These are phyloP conservation scores for Phyllostomus discolor DNA, from an alignment of 2,113 vertebrate species.

Conservation along the genomic window DNA sequence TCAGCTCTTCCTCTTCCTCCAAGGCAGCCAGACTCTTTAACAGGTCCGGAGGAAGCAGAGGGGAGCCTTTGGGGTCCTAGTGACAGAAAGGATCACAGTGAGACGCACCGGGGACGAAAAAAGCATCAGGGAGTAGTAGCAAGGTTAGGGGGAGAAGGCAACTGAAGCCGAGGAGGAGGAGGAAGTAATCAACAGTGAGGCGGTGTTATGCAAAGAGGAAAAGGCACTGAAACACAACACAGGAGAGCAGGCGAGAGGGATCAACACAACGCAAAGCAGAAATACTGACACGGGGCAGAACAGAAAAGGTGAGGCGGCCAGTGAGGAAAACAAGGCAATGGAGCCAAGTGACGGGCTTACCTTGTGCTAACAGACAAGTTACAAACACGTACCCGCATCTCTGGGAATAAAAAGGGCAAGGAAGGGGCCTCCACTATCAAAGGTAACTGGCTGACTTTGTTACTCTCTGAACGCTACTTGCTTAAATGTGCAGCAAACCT, in stretches of 20 bases:
- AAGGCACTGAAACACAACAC: background rate
- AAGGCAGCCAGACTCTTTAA: constrained; percentile 99
- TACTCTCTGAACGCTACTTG: constrained; percentile 16
- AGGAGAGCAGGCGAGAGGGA: background rate
- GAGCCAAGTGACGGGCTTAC: background rate
- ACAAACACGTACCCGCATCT: background rate
- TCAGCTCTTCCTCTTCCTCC: constrained; percentile 99
- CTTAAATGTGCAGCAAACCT: background rate
- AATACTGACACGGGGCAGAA: constrained; percentile 36
- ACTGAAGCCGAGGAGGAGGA: background rate
- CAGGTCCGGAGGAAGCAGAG: constrained; percentile 99
- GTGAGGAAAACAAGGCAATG: background rate
- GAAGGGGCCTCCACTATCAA: background rate
- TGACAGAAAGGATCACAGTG: constrained; percentile 86
- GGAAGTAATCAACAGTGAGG: constrained; percentile 34
- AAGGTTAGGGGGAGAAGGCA: background rate
- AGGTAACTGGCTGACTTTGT: background rate
- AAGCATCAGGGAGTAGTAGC: constrained; percentile 47
- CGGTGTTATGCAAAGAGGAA: background rate
- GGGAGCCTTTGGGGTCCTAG: constrained; percentile 98
- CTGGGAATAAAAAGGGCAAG: background rate
- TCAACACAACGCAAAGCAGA: background rate
- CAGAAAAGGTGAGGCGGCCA: rapidly evolving
- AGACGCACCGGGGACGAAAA: constrained; percentile 76
- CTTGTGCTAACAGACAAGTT: background rate